Evolutionary conservation across 2,113 vertebrate species (phyloP).

Genomic region (Numenius arquata): DNA sequence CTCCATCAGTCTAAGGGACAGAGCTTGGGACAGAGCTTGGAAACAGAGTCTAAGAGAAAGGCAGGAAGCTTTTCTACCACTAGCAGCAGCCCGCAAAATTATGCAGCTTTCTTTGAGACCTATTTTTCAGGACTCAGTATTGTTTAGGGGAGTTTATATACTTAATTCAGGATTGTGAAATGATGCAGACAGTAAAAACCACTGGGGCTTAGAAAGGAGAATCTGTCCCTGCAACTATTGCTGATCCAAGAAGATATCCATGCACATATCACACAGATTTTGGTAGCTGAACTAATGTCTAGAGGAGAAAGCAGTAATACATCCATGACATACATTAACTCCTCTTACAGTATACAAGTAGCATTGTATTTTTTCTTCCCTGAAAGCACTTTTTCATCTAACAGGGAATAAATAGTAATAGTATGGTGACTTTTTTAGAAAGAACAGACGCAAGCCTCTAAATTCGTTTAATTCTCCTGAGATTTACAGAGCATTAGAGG

Average conservation of each 20-base stretch:
- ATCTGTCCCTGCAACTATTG: not conserved
- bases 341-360: not conserved
- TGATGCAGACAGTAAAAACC: not conserved
- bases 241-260: not conserved
- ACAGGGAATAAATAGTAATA: not conserved
- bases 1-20: not conserved
- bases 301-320: not conserved
- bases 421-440: not conserved
- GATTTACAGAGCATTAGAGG: not conserved
- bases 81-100: not conserved
- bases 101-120: not conserved
- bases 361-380: not conserved
- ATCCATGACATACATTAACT: not conserved
- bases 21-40: not conserved
- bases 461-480: slow-evolving; percentile 7
- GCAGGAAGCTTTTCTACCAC: not conserved
- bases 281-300: not conserved
- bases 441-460: not conserved
- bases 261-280: not conserved
- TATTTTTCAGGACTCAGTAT: not conserved
- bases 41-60: not conserved
- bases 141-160: not conserved
- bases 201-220: not conserved
- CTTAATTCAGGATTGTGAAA: not conserved
- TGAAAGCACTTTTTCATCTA: not conserved